Base-by-base conservation (phyloP, 2,888 invertebrate species). In the Bellardia pandia region DNA sequence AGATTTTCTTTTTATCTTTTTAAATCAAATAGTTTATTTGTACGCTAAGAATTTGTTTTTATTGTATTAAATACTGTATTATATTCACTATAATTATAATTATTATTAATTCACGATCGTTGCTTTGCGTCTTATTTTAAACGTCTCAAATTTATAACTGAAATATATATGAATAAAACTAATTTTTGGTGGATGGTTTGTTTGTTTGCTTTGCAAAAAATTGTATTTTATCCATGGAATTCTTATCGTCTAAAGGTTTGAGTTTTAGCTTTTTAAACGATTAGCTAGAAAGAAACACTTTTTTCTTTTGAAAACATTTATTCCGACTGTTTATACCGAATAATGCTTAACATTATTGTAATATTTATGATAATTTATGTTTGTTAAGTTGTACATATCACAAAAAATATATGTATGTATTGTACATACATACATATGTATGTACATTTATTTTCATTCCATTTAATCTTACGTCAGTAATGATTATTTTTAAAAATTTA, bases 191-290 rank as follows among this genome's bases (percentile, higher is more conserved):
- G 23, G 14, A 51, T 51, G 37, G 7, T 33, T 62, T 62, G 23
- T 23, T 23, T 23, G 16, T 74, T 64, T 56, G 9, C 45, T 72
- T 53, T 4, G 23, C 40, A 40, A 42, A 40, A 23, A 23, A 23
- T 23, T 23, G 33, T 42, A 53, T 75, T 79, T 75, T 85, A 85
- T 85, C 85, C 75, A 79, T 53, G 40, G 60, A 85, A 69, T 74
- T 85, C 68, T 85, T 85, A 85, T 85, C 79, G 62, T n/a, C 58
- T 51, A 77, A 77, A 77, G 56, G 69, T 83, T 83, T 58, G 37
- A 64, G 14, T 71, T 6, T 48, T 74, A 53, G 37, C 56, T 58
- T 69, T 69, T 23, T 56, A 1, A 37, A 56, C 42, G 13, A 45
- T 3, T 23, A 58, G 66, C 64, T 66, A 23, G 9, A 33, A 48